phyloP scores from a whole-genome alignment of 2,113 vertebrate species.

The Prunella himalayana region DNA sequence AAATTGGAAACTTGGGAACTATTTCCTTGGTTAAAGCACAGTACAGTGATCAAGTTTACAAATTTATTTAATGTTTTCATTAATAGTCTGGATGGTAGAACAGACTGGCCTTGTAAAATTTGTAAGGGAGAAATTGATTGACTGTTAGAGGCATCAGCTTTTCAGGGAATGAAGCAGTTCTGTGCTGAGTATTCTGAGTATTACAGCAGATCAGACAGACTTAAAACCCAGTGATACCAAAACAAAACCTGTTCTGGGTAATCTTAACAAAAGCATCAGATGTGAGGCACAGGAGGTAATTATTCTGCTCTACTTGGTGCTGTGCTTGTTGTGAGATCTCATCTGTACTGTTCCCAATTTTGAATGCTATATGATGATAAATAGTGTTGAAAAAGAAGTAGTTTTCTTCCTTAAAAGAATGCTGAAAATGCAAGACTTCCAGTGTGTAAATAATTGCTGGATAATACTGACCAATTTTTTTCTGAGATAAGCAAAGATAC shows the following conservation, averaged over 20 bases:
- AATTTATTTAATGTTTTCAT: neutral
- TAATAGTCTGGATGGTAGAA: neutral
- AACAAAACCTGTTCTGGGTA: conserved; percentile 5
- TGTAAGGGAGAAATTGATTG: neutral
- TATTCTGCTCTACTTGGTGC: conserved; percentile 57
- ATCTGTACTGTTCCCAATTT: neutral
- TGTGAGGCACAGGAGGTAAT: conserved; percentile 50
- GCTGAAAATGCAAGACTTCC: neutral
- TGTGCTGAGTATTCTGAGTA: neutral
- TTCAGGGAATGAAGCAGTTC: neutral
- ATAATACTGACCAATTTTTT: neutral
- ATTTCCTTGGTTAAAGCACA: neutral
- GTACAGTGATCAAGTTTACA: neutral
- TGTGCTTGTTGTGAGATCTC: neutral
- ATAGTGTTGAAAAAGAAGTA: neutral
- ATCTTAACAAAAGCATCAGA: conserved; percentile 16
- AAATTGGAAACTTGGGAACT: neutral
- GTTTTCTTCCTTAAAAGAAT: neutral
- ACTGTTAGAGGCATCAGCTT: neutral
- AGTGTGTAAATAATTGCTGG: neutral
- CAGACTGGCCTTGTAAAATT: neutral
- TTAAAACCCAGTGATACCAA: neutral
- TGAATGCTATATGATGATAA: neutral
- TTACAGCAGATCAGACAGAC: neutral
- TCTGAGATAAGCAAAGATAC: neutral